Base-by-base conservation (phyloP, 2,797 vertebrate species). In the Zonotrichia albicollis region DNA sequence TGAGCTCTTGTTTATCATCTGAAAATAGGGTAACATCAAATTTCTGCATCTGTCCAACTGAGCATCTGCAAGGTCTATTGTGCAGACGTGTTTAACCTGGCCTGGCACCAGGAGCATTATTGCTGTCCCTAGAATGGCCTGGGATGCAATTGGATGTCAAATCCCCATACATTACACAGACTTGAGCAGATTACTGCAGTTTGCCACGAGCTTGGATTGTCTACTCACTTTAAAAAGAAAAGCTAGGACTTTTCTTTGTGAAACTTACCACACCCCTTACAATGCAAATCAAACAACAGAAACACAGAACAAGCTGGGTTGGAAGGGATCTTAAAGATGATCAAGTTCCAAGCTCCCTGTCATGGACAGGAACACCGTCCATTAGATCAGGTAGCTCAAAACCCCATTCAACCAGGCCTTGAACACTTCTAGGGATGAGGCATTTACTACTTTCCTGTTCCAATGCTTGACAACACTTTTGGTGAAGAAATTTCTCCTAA, bases 31-130 rank as follows among this genome's bases (percentile, higher is more conserved):
- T 84, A 68, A 68, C 73, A 93, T 67, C 29, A 42, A 87, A 58
- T 78, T 86, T 92, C 84, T 70, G 25, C 72, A 62, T 92, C 82
- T 92, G 72, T 91, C 81, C 85, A 55, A 17, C 29, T 42, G 46
- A 53, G 57, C 60, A 45, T 96, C 92, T 95, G 84, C 85, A 80
- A 43, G 17, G 36, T 29, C 66, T 77, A 5, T 79, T 45, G 48
- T 90, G 89, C 85, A 86, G 81, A 91, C 71, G 91, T 48, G 48
- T 90, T 95, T 92, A 94, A 89, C 94, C 92, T 96, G 93, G 82
- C 54, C 90, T 85, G 76, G 93, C 79, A 93, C 75, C 93, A 96
- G 82, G 88, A 94, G 48, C 55, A 72, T 87, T 90, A 75, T 90
- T 67, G 94, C 45, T 48, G 43, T 86, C 96, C 79, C 93, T 95